Evolutionary conservation across 2,888 invertebrate species (phyloP).

Genomic region (Dexiosoma caninum): DNA sequence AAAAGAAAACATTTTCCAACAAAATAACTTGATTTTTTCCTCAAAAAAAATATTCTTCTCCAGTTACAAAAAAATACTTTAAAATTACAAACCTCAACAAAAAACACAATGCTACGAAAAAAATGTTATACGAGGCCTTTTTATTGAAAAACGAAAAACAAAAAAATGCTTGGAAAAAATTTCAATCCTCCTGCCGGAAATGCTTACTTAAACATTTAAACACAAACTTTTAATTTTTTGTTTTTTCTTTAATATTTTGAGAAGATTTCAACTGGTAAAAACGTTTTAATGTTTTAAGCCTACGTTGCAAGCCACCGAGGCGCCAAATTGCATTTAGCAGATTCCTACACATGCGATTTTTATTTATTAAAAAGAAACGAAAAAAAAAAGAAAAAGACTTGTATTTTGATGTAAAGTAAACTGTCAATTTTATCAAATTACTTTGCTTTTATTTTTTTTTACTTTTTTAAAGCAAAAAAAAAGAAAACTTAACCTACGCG

Average conservation of each 20-base stretch:
- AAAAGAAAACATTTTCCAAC: constrained; percentile 7
- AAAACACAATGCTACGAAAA: constrained; percentile 10
- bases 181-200: constrained; percentile 57
- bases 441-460: constrained; percentile 17
- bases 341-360: constrained; percentile 62
- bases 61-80: constrained; percentile 30
- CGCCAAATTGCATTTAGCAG: constrained; percentile 63
- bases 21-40: constrained; percentile 44
- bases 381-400: constrained; percentile 20
- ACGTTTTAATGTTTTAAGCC: constrained; percentile 49
- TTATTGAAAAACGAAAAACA: not conserved
- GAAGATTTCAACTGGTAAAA: not conserved
- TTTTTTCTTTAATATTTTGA: constrained; percentile 11
- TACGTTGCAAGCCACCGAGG: constrained; percentile 62
- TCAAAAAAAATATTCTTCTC: constrained; percentile 33
- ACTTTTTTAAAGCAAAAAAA: not conserved
- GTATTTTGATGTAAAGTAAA: constrained; percentile 59
- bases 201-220: constrained; percentile 63
- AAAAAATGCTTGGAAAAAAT: too few relatives aligned
- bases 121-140: constrained; percentile 26
- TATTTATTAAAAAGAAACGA: not conserved
- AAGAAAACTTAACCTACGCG: constrained; percentile 56
- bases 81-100: constrained; percentile 31
- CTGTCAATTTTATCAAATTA: constrained; percentile 65
- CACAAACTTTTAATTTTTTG: too few relatives aligned